Evolutionary conservation across 2,113 vertebrate genomes (phyloP), one percentile per base, ranked within the genome.

Genomic region (Elgaria multicarinata): DNA sequence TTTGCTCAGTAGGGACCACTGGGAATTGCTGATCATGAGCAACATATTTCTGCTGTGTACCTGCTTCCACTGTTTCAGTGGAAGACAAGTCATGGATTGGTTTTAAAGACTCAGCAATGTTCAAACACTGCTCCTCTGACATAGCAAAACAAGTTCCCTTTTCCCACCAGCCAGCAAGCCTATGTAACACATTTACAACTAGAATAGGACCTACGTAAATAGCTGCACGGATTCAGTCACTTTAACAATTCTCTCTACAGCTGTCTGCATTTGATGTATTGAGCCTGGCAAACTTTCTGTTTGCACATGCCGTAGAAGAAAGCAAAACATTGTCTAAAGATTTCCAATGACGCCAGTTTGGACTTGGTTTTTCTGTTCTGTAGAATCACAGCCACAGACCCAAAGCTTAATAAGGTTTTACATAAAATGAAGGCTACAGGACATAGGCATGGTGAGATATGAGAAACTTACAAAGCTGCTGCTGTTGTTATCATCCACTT

Each of bases 71-170:
- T 79, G 22, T 66, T 87, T 87, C 75, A 79, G 8, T 79, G 44
- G 58, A 79, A 79, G 75, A 62, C 75, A 87, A 78, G 75, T 67
- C 75, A 87, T 79, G 24, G 64, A 69, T 80, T 87, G 53, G 76
- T 69, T 87, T 67, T 87, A 64, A 80, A 69, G 33, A 80, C 46
- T 80, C 76, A 75, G 79, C 69, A 89, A 71, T 66, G 50, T 80
- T 87, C n/a, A 80, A 33, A 84, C 39, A 46, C 84, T 75, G 12
- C 28, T 76, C 58, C 74, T 87, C 58, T 87, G 69, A 79, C 44
- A 82, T 72, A 42, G 50, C 67, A 72, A 16, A 62, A 62, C 67
- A 72, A 88, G 44, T 72, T 66, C 46, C 26, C 14, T 55, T 82
- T 82, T 53, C 53, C 58, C 55, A 64, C 33, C 31, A 24, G 69